Percentiles rank a stretch among this genome's conserved stretches.
Evolutionary conservation across 2,888 invertebrate species (phyloP).

Genomic region (Rhimphoctona megacephalus): DNA sequence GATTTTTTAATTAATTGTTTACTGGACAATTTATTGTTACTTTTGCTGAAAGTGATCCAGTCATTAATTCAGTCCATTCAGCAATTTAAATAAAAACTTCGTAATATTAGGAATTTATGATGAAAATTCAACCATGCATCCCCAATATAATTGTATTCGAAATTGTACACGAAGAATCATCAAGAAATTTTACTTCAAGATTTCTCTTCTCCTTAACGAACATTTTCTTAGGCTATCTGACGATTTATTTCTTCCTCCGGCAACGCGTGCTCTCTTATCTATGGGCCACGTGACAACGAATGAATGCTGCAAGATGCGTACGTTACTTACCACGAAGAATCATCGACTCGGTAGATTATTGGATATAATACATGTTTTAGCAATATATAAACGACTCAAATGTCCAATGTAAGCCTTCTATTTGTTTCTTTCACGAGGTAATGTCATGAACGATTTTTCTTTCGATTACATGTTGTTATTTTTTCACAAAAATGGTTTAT

Average conservation of each 20-base stretch:
- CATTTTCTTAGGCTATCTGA: conserved; percentile 64
- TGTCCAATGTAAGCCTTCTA: conserved; percentile 26
- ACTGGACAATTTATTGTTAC: background rate
- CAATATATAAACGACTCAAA: conserved; percentile 22
- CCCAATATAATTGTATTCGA: background rate
- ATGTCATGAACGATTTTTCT: conserved; percentile 22
- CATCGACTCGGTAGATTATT: conserved; percentile 54
- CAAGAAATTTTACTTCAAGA: conserved; percentile 21
- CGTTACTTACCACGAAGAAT: conserved; percentile 31
- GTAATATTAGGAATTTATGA: background rate
- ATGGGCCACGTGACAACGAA: conserved; percentile 59
- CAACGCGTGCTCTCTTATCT: conserved; percentile 67
- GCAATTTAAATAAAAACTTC: background rate
- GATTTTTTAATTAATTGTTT: background rate
- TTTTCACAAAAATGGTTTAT: background rate
- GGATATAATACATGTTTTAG: conserved; percentile 34
- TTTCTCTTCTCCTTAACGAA: conserved; percentile 43
- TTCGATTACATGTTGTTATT: background rate
- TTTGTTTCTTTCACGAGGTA: conserved; percentile 32
- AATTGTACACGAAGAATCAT: background rate
- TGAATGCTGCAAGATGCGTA: conserved; percentile 47
- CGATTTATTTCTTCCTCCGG: conserved; percentile 72
- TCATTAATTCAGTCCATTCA: background rate
- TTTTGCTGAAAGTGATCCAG: background rate
- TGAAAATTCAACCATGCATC: background rate